phyloP scores from a whole-genome alignment of 2,888 invertebrate species.

The Tetrapedia diversipes region DNA sequence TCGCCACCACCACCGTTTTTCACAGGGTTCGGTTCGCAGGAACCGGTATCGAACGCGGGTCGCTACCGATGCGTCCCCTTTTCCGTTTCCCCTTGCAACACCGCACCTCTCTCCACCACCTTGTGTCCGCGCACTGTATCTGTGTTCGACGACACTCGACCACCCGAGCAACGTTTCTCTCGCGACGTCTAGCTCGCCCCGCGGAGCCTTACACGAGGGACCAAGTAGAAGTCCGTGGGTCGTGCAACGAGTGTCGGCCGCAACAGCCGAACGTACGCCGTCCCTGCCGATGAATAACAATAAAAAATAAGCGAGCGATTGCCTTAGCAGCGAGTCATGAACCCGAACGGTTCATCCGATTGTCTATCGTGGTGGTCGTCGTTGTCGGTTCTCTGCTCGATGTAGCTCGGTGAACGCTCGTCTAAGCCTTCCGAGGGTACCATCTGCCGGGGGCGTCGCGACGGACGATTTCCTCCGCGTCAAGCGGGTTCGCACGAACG shows the following conservation, averaged over 20 bases:
- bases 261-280: constrained; percentile 18
- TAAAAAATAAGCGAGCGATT: constrained; percentile 80
- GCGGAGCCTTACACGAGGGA: background rate
- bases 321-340: constrained; percentile 74
- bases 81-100: no score
- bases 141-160: constrained; percentile 1
- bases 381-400: background rate
- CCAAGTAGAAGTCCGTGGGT: no score
- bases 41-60: constrained; percentile 2
- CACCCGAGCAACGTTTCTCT: background rate
- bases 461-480: background rate
- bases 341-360: constrained; percentile 43
- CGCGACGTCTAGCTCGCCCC: no score
- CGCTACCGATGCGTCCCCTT: no score
- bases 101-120: no score
- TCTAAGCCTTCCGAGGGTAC: background rate
- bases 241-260: background rate
- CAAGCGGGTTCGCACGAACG: no score
- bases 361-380: constrained; percentile 34
- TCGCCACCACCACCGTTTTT: constrained; percentile 41
- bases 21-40: constrained; percentile 18
- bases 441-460: constrained; percentile 9
- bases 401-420: background rate
- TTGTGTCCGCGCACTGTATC: no score
- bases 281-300: constrained; percentile 78